Base-by-base conservation (phyloP, 2,888 invertebrate genomes). In the Habrosyne pyritoides region DNA sequence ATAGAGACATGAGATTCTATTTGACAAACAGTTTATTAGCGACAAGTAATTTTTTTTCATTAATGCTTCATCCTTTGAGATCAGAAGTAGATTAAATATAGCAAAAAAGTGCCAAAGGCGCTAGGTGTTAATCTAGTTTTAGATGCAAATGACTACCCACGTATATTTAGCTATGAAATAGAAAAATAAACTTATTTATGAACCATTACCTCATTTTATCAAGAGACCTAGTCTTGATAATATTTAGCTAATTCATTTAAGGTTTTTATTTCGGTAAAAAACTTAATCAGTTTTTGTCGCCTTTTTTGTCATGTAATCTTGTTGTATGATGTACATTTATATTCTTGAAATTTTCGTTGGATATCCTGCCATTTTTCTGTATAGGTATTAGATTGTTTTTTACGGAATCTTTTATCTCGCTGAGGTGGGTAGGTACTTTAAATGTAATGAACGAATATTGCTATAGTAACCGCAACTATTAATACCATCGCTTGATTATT, bases 111-210 rank as follows among this genome's bases (percentile, higher is more conserved):
- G 42, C 42, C 51, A 26, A 33, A 55, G 47, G 47, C 52, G 18
- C 53, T 33, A 18, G 18, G 28, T 4, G 28, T 30, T 28, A 50
- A 26, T 50, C 50, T 30, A 50, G 50, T 50, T 50, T n/a, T 21
- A n/a, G 6, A 50, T 50, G 50, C 50, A 30, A 30, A 50, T 30
- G n/a, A 28, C 18, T 50, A 50, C 14, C 50, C 30, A 50, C 14
- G 7, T 50, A 18, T 30, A 21, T 26, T 22, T 10, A 50, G 28
- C 5, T 28, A 50, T 14, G 3, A 12, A 28, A 18, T 8, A 18
- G 5, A 50, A 28, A 26, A 49, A 30, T 4, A 42, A 33, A 33
- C 10, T 33, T n/a, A 33, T 33, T 0, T 33, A n/a, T 10, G 12
- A 12, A 33, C 33, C 33, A 33, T 33, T 33, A 33, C 33, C 33